A percentile compares a stretch with the other conserved stretches of the same genome.
These are phyloP conservation scores for Leucoraja erinaceus DNA, from an alignment of 2,113 vertebrate genomes.

Conservation along the genomic window DNA sequence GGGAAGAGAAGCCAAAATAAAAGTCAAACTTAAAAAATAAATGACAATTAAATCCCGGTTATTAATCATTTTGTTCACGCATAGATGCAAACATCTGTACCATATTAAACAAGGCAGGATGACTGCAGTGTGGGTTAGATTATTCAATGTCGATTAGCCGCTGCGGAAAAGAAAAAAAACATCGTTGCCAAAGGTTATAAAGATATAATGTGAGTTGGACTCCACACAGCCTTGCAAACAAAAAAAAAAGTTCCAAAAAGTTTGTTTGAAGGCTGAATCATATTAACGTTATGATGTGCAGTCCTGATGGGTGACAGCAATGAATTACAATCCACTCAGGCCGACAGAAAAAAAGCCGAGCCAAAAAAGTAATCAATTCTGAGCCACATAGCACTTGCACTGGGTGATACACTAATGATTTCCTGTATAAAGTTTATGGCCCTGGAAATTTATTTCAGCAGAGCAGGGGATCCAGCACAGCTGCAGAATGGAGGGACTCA, in stretches of 20 bases:
- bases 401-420: slow-evolving; percentile 33
- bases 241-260: not conserved
- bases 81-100: slow-evolving; percentile 23
- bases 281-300: slow-evolving; percentile 24
- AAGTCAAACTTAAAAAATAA: not conserved
- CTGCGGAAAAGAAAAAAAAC: slow-evolving; percentile 9
- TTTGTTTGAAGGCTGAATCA: slow-evolving; percentile 30
- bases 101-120: slow-evolving; percentile 4
- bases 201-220: not conserved
- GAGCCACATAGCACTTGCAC: not conserved
- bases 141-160: slow-evolving; percentile 29
- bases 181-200: slow-evolving; percentile 17
- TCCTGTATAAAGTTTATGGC: slow-evolving; percentile 25
- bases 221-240: not conserved
- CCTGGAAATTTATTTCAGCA: slow-evolving; percentile 22
- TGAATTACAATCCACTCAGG: slow-evolving; percentile 33
- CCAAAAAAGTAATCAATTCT: slow-evolving; percentile 34
- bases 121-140: slow-evolving; percentile 16
- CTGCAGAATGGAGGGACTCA: not conserved
- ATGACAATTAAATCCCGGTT: not conserved
- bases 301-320: slow-evolving; percentile 17
- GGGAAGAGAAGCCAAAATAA: slow-evolving; percentile 4
- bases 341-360: slow-evolving; percentile 1
- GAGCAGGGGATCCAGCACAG: slow-evolving; percentile 5
- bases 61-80: slow-evolving; percentile 24